phyloP scores from a whole-genome alignment of 2,888 invertebrate genomes.

The Pristionchus exspectatus region DNA sequence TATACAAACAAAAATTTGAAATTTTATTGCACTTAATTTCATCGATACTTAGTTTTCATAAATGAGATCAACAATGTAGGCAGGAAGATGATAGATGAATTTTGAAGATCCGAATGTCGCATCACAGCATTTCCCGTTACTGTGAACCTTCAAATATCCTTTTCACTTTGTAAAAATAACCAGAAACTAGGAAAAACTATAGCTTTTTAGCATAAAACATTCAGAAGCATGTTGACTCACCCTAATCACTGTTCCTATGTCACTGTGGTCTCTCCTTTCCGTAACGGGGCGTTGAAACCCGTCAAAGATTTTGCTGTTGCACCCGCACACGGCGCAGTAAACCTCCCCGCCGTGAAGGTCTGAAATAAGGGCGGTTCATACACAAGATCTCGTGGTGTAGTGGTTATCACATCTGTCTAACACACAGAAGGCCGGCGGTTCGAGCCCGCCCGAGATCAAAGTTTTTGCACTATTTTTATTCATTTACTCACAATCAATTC shows the following conservation, averaged over 20 bases:
- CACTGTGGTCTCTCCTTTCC: not conserved
- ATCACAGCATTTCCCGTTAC: conserved; percentile 27
- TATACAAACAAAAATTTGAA: not conserved
- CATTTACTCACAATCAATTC: conserved; percentile 22
- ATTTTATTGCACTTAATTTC: not conserved
- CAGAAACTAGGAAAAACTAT: not conserved
- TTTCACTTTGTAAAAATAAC: not conserved
- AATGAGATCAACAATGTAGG: conserved; percentile 15
- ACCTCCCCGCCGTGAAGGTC: conserved; percentile 47
- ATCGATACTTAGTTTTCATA: not conserved
- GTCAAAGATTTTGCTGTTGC: not conserved
- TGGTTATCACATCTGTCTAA: conserved; percentile 68
- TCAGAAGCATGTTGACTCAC: not conserved
- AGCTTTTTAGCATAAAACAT: no score
- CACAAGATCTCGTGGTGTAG: conserved; percentile 50
- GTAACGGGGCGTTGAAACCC: not conserved
- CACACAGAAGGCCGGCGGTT: conserved; percentile 70
- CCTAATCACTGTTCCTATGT: not conserved
- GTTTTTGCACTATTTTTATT: conserved; percentile 4
- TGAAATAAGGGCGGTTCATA: not conserved
- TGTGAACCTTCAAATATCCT: conserved; percentile 8
- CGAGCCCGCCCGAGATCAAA: conserved; percentile 70
- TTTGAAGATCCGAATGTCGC: conserved; percentile 19
- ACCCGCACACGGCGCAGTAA: conserved; percentile 20
- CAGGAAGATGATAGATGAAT: conserved; percentile 42